Percentiles rank a stretch among this genome's conserved stretches.
Conservation (phyloP, 2,888 invertebrate genomes). For the Rhagium mordax region DNA sequence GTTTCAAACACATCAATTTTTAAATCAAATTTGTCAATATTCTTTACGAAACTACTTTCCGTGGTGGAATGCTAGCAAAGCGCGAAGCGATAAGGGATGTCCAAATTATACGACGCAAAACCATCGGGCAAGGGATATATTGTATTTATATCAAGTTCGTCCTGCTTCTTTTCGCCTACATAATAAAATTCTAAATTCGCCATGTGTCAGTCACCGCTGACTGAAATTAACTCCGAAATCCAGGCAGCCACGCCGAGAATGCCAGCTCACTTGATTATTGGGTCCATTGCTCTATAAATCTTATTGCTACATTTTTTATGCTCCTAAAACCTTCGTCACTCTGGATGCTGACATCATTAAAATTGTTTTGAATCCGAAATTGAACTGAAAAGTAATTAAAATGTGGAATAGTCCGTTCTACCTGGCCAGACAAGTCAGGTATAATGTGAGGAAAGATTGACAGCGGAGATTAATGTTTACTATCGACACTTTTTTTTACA, state of each 20-base stretch:
- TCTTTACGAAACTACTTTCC: conserved; percentile 10
- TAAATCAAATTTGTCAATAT: too few relatives aligned
- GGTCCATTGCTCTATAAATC: conserved; percentile 58
- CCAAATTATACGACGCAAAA: conserved; percentile 9
- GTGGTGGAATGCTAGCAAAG: not conserved
- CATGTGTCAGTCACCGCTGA: conserved; percentile 58
- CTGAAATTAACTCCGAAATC: conserved; percentile 58
- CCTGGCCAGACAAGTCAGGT: conserved; percentile 47
- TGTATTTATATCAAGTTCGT: conserved; percentile 31
- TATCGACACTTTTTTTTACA: conserved; percentile 59
- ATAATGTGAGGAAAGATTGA: conserved; percentile 58
- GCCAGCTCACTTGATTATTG: conserved; percentile 56
- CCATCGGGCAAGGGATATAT: conserved; percentile 27
- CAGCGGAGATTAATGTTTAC: conserved; percentile 54
- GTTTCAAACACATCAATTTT: too few relatives aligned
- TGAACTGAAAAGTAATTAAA: conserved; percentile 41
- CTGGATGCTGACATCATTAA: conserved; percentile 44
- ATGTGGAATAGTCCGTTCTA: conserved; percentile 35
- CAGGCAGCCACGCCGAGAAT: conserved; percentile 52
- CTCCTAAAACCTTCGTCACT: conserved; percentile 54
- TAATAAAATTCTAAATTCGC: conserved; percentile 57
- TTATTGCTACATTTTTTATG: conserved; percentile 56
- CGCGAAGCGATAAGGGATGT: not conserved
- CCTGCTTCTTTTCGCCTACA: conserved; percentile 43
- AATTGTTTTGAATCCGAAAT: conserved; percentile 45